phyloP scores from a whole-genome alignment of 2,113 vertebrate genomes.

The Mandrillus leucophaeus region DNA sequence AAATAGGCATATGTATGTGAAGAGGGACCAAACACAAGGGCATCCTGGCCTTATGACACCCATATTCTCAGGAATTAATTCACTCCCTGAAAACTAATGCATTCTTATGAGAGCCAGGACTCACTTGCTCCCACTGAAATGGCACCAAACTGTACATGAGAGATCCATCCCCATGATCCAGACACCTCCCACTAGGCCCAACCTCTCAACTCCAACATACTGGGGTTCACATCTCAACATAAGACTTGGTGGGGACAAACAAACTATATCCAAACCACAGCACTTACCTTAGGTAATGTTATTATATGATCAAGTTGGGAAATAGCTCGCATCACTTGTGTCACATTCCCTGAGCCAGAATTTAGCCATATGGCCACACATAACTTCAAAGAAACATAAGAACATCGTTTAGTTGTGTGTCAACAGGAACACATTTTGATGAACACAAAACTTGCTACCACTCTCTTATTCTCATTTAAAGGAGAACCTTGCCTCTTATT shows the following conservation, averaged over 20 bases:
- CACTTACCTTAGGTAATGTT: neutral
- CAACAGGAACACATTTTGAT: neutral
- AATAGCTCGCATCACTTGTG: neutral
- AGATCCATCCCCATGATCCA: neutral
- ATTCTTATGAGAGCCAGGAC: neutral
- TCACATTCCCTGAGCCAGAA: neutral
- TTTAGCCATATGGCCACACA: neutral
- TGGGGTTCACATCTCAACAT: too few species aligned
- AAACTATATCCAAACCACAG: neutral
- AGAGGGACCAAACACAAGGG: neutral
- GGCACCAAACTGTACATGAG: neutral
- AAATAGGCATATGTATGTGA: neutral
- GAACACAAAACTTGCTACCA: neutral
- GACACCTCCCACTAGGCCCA: neutral
- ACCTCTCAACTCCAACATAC: neutral
- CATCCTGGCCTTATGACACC: neutral
- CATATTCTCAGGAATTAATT: neutral
- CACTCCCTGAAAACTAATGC: neutral
- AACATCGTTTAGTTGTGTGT: neutral
- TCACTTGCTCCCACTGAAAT: neutral
- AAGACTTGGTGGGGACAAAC: neutral
- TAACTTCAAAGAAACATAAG: neutral
- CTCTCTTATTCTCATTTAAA: neutral
- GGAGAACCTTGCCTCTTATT: neutral
- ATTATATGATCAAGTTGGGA: neutral